phyloP scores from a whole-genome alignment of 2,113 vertebrate genomes.

The Pandion haliaetus region DNA sequence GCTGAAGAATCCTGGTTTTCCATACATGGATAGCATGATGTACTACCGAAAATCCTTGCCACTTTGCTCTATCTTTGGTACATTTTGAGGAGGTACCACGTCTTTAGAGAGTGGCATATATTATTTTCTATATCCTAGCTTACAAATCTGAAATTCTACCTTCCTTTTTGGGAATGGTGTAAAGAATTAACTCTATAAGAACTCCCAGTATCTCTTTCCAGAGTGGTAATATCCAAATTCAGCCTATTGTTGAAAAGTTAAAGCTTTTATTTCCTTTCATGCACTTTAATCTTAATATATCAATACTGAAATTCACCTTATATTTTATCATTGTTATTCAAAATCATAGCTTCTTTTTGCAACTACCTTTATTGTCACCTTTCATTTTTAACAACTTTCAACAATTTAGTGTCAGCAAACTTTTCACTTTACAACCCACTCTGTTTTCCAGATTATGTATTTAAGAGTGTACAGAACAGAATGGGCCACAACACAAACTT shows the following conservation, averaged over 20 bases:
- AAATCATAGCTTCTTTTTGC: not conserved
- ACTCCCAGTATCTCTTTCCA: not conserved
- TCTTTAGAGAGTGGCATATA: not conserved
- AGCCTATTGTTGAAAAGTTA: not conserved
- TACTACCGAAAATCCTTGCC: not conserved
- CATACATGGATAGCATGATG: not conserved
- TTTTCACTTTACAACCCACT: not conserved
- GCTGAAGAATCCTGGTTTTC: not conserved
- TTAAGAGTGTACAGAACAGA: not conserved
- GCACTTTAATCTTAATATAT: not conserved
- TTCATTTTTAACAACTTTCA: not conserved
- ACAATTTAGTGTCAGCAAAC: not conserved
- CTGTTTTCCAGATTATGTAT: not conserved
- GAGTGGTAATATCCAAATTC: not conserved
- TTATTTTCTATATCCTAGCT: not conserved
- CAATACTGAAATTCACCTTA: not conserved
- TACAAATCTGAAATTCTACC: not conserved
- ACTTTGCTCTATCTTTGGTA: not conserved
- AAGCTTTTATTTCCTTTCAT: not conserved
- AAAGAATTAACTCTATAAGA: not conserved
- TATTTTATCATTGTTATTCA: not conserved
- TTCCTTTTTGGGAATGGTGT: not conserved
- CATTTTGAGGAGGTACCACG: accelerated
- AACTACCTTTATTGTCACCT: not conserved
- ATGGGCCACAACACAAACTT: not conserved